Conservation (phyloP, 2,888 invertebrate species). For the Acrobasis consociella region DNA sequence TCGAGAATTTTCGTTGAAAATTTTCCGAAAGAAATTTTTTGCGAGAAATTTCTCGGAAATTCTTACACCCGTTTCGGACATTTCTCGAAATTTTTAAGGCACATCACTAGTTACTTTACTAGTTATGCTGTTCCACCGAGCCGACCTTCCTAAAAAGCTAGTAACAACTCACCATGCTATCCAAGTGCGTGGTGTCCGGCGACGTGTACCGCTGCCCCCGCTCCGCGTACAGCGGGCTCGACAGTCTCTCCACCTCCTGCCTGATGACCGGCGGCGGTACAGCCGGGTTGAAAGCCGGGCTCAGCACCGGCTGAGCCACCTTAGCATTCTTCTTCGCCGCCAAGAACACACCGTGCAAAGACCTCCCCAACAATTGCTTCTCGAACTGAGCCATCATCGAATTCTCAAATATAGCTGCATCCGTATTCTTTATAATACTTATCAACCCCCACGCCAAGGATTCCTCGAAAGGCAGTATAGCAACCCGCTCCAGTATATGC, state of each 20-base stretch:
- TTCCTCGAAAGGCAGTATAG: conserved; percentile 59
- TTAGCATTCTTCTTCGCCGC: conserved; percentile 30
- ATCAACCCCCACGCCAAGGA: conserved; percentile 48
- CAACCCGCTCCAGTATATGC: conserved; percentile 60
- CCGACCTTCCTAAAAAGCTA: not conserved
- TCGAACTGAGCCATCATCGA: conserved; percentile 52
- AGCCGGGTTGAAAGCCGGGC: conserved; percentile 10
- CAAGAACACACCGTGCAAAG: conserved; percentile 42
- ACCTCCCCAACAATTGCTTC: conserved; percentile 40
- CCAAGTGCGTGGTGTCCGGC: conserved; percentile 62
- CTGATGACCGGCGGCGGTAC: conserved; percentile 18
- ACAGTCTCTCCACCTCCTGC: conserved; percentile 26
- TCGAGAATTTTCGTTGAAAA: too few species aligned
- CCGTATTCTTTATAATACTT: conserved; percentile 52
- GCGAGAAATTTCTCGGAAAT: too few species aligned
- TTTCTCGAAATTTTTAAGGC: too few species aligned
- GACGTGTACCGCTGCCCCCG: conserved; percentile 47
- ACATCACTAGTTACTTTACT: too few species aligned
- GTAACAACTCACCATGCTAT: conserved; percentile 52
- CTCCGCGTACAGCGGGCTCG: conserved; percentile 23
- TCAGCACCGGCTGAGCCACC: conserved; percentile 17
- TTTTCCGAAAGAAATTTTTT: too few species aligned
- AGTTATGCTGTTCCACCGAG: too few species aligned
- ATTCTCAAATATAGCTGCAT: conserved; percentile 46
- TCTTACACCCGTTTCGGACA: too few species aligned